These are phyloP conservation scores for Pithecia hirsuta DNA, from an alignment of 2,797 vertebrate species.

Conservation along the genomic window DNA sequence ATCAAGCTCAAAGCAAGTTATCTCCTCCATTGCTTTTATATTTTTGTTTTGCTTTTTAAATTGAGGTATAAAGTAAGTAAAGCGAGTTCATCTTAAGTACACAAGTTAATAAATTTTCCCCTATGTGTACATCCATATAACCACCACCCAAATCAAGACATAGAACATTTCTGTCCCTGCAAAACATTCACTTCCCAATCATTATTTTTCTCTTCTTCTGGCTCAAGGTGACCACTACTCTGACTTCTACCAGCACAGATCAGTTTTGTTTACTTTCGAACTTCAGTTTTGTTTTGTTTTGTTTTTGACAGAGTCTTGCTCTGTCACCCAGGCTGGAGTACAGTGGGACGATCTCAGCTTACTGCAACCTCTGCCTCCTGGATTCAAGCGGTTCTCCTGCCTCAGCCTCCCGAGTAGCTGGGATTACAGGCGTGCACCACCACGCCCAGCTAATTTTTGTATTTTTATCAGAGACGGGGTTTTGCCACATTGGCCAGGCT, in stretches of 20 bases:
- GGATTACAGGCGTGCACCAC: neutral
- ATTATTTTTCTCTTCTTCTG: neutral
- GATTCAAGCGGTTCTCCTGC: neutral
- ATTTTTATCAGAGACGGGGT: neutral
- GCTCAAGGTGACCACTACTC: neutral
- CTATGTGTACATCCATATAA: neutral
- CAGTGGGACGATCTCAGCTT: neutral
- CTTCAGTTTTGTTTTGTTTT: neutral
- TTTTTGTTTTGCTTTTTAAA: conserved; percentile 24
- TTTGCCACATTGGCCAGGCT: neutral
- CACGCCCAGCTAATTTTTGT: neutral
- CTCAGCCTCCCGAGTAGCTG: neutral
- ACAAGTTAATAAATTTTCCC: conserved; percentile 7
- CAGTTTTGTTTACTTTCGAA: neutral
- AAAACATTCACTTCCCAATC: neutral
- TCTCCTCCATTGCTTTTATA: neutral
- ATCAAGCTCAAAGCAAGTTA: neutral
- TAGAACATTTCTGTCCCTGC: neutral
- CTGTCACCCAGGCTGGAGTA: neutral
- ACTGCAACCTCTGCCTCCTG: neutral
- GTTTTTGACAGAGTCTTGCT: neutral
- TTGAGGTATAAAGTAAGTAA: neutral
- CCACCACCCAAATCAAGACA: neutral
- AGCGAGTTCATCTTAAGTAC: neutral
- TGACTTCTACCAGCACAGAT: neutral